Conservation (phyloP, 2,888 invertebrate species). For the Craniophora ligustri region DNA sequence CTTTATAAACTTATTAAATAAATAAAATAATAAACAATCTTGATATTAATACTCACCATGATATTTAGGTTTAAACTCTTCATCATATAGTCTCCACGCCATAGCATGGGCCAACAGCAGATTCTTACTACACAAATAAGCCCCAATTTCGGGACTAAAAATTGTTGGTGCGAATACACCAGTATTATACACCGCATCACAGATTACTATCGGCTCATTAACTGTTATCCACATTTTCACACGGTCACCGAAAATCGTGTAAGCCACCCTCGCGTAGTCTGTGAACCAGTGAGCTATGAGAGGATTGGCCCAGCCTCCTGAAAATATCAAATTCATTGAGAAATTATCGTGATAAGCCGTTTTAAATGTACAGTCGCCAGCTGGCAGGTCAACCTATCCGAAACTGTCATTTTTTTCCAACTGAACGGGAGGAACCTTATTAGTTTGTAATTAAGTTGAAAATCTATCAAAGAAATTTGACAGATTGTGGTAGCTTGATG, state of each 20-base stretch:
- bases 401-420: too few relatives aligned
- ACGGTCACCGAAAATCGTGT: constrained; percentile 88
- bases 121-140: constrained; percentile 88
- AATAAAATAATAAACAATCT: too few relatives aligned
- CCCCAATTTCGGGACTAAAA: constrained; percentile 71
- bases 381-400: neutral
- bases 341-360: too few relatives aligned
- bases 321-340: neutral
- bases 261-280: constrained; percentile 89
- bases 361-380: too few relatives aligned
- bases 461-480: too few relatives aligned
- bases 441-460: too few relatives aligned
- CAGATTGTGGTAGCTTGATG: too few relatives aligned
- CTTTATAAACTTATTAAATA: too few relatives aligned
- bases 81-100: constrained; percentile 86
- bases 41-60: constrained; percentile 74
- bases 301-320: constrained; percentile 91
- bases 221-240: constrained; percentile 92
- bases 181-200: constrained; percentile 75
- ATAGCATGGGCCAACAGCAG: constrained; percentile 89
- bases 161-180: constrained; percentile 69
- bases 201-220: constrained; percentile 90
- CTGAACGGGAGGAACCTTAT: too few relatives aligned
- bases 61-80: constrained; percentile 80
- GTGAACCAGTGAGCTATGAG: constrained; percentile 88